Evolutionary conservation across 2,797 vertebrate species (phyloP), one percentile per base, ranked within the genome.

Genomic region (Tauraco hartlaubi): DNA sequence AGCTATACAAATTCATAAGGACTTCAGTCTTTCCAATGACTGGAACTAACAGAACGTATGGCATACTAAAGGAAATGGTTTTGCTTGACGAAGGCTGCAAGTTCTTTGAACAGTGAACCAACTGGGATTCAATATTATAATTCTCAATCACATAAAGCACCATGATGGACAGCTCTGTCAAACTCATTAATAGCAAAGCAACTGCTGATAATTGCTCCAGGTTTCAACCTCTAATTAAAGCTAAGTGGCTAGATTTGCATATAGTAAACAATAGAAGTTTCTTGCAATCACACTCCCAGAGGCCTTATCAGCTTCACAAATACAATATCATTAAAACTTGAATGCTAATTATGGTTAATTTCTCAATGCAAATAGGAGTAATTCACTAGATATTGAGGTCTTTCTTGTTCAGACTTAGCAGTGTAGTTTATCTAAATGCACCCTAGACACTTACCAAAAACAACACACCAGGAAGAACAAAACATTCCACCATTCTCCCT

Each of bases 291-390:
- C 48, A 90, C 68, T 97, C 96, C 96, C 97, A 87, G 71, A 95
- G 96, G 97, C 87, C 96, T 98, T 98, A 97, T 98, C 97, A 97
- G 94, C 94, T 94, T 96, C 92, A 96, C 95, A 97, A 98, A 98
- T 97, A 97, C 93, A 97, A 91, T 95, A 97, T 95, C 96, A 97
- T 97, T 98, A 97, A 97, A 98, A 96, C 69, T 73, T 95, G 90
- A 96, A 98, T 97, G 96, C 97, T 98, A 98, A 98, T 98, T 98
- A 98, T 73, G 89, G 96, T 91, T 98, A 98, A 98, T 98, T 98
- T 97, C 97, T 97, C 92, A 94, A 88, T 97, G 87, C 94, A 96
- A 97, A 98, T 96, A 95, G 84, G 97, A 97, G 66, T 90, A 82
- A 97, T 97, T 98, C 96, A 83, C 90, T 79, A 61, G 90, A 85